A percentile compares a stretch with the other conserved stretches of the same genome.
Conservation (phyloP, 2,888 invertebrate species). For the Craniophora ligustri region DNA sequence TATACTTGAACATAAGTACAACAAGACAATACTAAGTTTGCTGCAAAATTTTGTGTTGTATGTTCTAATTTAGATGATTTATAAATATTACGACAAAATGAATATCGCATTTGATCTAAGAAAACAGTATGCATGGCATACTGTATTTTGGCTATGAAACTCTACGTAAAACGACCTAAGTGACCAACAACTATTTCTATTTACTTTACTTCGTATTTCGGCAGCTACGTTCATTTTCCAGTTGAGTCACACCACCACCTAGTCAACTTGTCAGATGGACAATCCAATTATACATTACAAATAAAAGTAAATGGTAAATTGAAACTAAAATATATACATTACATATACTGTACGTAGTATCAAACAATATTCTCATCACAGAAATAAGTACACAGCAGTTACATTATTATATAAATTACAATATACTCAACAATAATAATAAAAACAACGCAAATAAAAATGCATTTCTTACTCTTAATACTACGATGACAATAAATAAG, state of each 20-base stretch:
- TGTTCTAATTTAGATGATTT: constrained; percentile 44
- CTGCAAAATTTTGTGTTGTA: constrained; percentile 56
- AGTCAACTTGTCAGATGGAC: constrained; percentile 63
- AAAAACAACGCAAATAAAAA: constrained; percentile 57
- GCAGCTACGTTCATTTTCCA: constrained; percentile 63
- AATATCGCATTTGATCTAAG: constrained; percentile 54
- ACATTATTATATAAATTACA: constrained; percentile 50
- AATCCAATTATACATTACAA: constrained; percentile 27
- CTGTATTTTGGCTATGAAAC: constrained; percentile 50
- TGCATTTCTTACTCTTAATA: constrained; percentile 65
- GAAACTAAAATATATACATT: constrained; percentile 39
- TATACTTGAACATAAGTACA: constrained; percentile 58
- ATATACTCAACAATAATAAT: constrained; percentile 58
- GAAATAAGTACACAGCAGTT: constrained; percentile 67
- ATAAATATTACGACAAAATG: constrained; percentile 52
- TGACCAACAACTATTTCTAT: constrained; percentile 52
- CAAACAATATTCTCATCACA: constrained; percentile 66
- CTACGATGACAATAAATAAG: constrained; percentile 52
- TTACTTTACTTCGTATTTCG: constrained; percentile 54
- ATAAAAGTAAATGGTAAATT: constrained; percentile 19
- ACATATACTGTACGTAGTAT: constrained; percentile 57
- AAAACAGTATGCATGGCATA: constrained; percentile 71
- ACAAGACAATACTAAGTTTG: constrained; percentile 62
- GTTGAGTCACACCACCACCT: constrained; percentile 76
- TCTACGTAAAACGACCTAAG: constrained; percentile 44